Conservation (phyloP, 2,888 invertebrate species). For the Philereme transversata region DNA sequence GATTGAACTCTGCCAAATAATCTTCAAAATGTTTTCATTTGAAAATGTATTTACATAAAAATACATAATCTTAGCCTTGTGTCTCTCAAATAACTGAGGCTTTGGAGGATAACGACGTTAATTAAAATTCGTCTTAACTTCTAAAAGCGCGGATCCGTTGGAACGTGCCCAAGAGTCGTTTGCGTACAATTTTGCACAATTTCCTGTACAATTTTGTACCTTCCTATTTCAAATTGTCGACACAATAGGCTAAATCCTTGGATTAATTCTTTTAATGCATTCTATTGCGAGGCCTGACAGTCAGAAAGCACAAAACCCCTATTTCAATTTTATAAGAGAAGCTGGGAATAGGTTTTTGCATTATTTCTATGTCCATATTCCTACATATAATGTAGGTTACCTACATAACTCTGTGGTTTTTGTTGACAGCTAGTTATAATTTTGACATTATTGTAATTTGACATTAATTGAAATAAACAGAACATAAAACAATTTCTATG, state of each 20-base stretch:
- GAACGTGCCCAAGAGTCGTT: conserved; percentile 27
- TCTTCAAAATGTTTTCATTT: neutral
- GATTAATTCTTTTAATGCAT: conserved; percentile 12
- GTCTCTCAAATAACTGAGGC: conserved; percentile 17
- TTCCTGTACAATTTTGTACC: conserved; percentile 26
- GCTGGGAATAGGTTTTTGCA: no score
- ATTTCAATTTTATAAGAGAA: neutral
- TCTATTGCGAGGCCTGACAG: conserved; percentile 19
- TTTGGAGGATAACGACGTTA: conserved; percentile 32
- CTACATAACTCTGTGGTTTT: no score
- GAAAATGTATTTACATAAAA: conserved; percentile 3
- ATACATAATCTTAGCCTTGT: conserved; percentile 17
- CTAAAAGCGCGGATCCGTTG: conserved; percentile 26
- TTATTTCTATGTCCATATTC: no score
- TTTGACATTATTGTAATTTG: no score
- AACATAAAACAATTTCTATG: no score
- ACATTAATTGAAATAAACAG: no score
- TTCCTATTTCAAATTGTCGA: conserved; percentile 13
- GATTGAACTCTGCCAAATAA: neutral
- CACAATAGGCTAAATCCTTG: conserved; percentile 20
- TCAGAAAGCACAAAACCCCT: conserved; percentile 14
- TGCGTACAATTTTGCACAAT: conserved; percentile 24
- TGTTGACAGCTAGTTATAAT: no score
- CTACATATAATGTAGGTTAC: no score
- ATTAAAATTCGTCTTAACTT: conserved; percentile 37